Evolutionary conservation across 2,888 invertebrate species (phyloP).

Genomic region (Cylindroiulus punctatus): DNA sequence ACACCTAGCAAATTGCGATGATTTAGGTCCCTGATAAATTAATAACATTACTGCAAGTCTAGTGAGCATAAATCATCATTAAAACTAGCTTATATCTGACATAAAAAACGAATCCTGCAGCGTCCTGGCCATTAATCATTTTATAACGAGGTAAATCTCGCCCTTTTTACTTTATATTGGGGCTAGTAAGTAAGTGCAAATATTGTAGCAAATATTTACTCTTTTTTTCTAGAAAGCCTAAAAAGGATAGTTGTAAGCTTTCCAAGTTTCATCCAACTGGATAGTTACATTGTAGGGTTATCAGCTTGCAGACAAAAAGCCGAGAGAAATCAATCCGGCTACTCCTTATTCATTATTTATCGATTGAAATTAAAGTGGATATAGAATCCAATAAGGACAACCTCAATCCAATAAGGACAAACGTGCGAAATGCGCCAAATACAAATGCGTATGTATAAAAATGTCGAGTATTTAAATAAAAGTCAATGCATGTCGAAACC

Average conservation of each 20-base stretch:
- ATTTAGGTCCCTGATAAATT: not conserved
- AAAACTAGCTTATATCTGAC: not conserved
- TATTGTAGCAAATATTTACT: not conserved
- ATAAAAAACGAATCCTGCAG: not conserved
- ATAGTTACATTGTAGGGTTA: conserved; percentile 28
- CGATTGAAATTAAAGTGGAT: conserved; percentile 36
- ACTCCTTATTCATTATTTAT: conserved; percentile 38
- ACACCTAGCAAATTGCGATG: conserved; percentile 1
- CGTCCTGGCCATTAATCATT: not conserved
- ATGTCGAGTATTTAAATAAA: not conserved
- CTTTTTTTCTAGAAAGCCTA: not conserved
- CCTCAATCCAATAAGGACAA: not conserved
- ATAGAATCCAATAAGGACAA: not conserved
- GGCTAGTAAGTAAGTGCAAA: not conserved
- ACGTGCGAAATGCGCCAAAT: not conserved
- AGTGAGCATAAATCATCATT: not conserved
- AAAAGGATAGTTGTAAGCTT: not conserved
- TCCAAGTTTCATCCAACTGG: conserved; percentile 13
- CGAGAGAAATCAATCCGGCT: conserved; percentile 11
- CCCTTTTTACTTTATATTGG: not conserved
- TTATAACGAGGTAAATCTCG: not conserved
- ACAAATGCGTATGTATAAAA: not conserved
- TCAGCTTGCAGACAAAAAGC: conserved; percentile 24
- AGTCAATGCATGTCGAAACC: too few relatives aligned
- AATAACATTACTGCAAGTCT: not conserved